Evolutionary conservation across 30 jellyfish, hydroid and myxozoan genomes (phyloP).

Genomic region (Chrysaora quinquecirrha): DNA sequence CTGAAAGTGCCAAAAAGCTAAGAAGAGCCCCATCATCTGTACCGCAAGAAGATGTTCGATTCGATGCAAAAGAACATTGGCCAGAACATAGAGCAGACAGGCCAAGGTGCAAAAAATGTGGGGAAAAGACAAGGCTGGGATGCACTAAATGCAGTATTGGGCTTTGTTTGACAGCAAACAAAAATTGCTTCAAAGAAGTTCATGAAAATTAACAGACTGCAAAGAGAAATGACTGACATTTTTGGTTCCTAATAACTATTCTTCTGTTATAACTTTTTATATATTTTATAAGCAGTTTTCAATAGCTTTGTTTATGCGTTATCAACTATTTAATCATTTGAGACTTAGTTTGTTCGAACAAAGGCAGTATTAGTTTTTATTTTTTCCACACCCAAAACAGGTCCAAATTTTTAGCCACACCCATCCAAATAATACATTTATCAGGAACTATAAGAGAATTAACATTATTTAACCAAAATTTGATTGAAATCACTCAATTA

Average conservation of each 20-base stretch:
- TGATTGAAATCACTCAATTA: background rate
- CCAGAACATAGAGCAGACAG: constrained; percentile 58
- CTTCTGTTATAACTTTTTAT: background rate
- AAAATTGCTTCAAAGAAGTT: constrained; percentile 30
- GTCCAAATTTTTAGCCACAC: background rate
- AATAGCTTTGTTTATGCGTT: background rate
- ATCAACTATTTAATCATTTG: background rate
- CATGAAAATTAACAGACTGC: constrained; percentile 1
- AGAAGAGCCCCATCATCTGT: constrained; percentile 21
- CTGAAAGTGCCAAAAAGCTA: constrained; percentile 25
- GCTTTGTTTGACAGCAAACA: constrained; percentile 36
- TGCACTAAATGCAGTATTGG: constrained; percentile 43
- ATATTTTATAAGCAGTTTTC: background rate
- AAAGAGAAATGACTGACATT: no score
- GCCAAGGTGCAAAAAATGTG: constrained; percentile 30
- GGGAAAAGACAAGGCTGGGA: constrained; percentile 51
- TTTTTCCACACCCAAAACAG: background rate
- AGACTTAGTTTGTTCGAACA: background rate
- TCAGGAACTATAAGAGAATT: background rate
- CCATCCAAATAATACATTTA: background rate
- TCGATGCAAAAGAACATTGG: constrained; percentile 26
- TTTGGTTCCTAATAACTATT: background rate
- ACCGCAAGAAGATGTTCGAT: constrained; percentile 40
- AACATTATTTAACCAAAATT: background rate
- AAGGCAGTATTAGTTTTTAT: background rate